A percentile compares a stretch with the other conserved stretches of the same genome.
Conservation (phyloP, 23 tunicate genomes). For the Oikopleura albicans region DNA sequence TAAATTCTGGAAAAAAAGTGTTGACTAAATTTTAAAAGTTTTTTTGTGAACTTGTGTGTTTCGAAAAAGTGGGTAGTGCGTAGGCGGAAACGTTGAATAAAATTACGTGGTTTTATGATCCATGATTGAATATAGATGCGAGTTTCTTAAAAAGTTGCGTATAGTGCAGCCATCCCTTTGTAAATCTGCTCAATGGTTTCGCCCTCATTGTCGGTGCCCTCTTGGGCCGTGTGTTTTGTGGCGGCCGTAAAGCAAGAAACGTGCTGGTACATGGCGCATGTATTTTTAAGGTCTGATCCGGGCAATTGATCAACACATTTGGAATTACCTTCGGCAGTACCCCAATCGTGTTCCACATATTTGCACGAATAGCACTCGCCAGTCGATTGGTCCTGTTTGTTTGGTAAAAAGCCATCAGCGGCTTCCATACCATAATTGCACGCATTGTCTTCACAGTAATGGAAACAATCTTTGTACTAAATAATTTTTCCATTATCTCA, state of each 20-base stretch:
- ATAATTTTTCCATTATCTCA: too few species aligned
- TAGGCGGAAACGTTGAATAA: too few species aligned
- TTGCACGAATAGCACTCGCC: not conserved
- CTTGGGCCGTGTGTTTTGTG: not conserved
- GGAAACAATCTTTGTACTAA: slow-evolving; percentile 14
- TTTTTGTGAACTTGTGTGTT: too few species aligned
- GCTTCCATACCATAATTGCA: not conserved
- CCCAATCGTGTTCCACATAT: not conserved
- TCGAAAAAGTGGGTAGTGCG: too few species aligned
- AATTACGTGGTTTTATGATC: too few species aligned
- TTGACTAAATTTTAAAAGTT: too few species aligned
- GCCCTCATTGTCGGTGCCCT: not conserved
- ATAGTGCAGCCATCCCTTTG: too few species aligned
- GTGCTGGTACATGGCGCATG: not conserved
- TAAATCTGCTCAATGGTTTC: not conserved
- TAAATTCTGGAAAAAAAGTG: too few species aligned
- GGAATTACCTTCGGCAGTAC: too few species aligned
- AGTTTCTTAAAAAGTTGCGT: too few species aligned
- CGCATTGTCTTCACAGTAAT: not conserved
- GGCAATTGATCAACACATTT: too few species aligned
- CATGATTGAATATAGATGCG: too few species aligned
- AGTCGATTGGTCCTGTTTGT: not conserved
- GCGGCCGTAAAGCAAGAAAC: not conserved
- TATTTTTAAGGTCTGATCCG: not conserved
- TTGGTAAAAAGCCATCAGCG: not conserved